Base-by-base conservation (phyloP, 1,140 invertebrate genomes). In the Hylyphantes graminicola region DNA sequence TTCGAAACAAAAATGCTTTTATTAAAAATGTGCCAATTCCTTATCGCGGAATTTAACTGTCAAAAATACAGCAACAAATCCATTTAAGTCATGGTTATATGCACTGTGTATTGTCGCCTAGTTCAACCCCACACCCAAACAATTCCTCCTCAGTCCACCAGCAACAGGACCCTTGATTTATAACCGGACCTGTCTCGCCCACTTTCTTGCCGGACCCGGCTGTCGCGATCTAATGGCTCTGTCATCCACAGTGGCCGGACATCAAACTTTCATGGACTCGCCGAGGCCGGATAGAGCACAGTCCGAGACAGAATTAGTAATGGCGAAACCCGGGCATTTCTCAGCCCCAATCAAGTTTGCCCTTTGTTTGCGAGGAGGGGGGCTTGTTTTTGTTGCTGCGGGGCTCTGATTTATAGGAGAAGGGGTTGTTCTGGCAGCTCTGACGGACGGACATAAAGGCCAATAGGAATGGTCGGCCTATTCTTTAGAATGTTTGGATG, bases 201-300 rank as follows among this genome's bases (percentile, higher is more conserved):
- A 81, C 67, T 81, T 80, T 67, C 35, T 35, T 81, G 35, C n/a
- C 19, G 68, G 54, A 63, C 10, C 79, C 54, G 55, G 79, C 64
- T 81, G 79, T 81, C 79, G 79, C 79, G 79, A 63, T 73, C 79
- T 81, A 81, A 81, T 81, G 79, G 68, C 68, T 53, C 79, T 81
- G 79, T 81, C 79, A 81, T 81, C 79, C 68, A 35, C 79, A 81
- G 68, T 50, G 79, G 79, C 57, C 79, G 54, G 57, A 48, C 79
- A 81, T 81, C 79, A 81, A 81, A 81, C 79, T 81, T 81, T 81
- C 79, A 81, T 81, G 79, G 35, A 67, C 65, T 80, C 63, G 21
- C 59, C 64, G 50, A 53, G 13, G 35, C 35, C 35, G 35, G 35
- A 35, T 35, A 35, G 35, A 35, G 9, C n/a, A 10, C 57, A 61